Base-by-base conservation (phyloP, 30 jellyfish, hydroid and myxozoan species). In the Hydractinia symbiolongicarpus region DNA sequence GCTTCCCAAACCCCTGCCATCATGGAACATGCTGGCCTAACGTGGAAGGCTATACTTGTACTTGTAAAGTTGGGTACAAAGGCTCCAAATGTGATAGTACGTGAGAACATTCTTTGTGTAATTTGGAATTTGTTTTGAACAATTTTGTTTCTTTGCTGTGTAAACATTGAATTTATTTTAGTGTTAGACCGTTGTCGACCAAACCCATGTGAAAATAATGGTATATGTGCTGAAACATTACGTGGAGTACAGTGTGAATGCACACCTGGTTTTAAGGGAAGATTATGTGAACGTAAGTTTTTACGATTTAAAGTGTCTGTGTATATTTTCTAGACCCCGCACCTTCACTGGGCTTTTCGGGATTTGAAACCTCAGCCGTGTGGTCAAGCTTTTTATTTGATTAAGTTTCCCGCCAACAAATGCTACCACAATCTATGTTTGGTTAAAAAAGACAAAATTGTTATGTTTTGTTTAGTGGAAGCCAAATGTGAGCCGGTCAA, bases 141-240 rank as follows among this genome's bases (percentile, higher is more conserved):
- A 7, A 0, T 7, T 64, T n/a, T n/a, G 44, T 30, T 30, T 30
- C 44, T 30, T 30, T 0, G 44, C 2, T 30, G 44, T 30, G 44
- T 30, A 30, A 30, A 30, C 44, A 30, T 30, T 30, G 44, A 30
- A 30, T 30, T 30, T 30, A 30, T 30, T 66, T 0, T 81, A 90
- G 97, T 75, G 95, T 89, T 81, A 40, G 97, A 90, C 53, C 85
- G 86, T 8, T 90, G 97, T 68, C 95, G 85, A 53, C 97, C 97
- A 7, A 90, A 90, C 72, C 97, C 97, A 20, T 90, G 97, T 67
- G 88, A 77, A 70, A 90, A 90, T 84, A 82, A 66, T 72, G 97
- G 95, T 16, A 89, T 90, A 9, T 90, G 97, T 79, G 83, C 97
- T 1, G 97, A 90, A 53, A 86, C 97, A 13, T 82, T 62, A 72